Conservation (phyloP, 2,113 vertebrate genomes). For the Plestiodon gilberti region DNA sequence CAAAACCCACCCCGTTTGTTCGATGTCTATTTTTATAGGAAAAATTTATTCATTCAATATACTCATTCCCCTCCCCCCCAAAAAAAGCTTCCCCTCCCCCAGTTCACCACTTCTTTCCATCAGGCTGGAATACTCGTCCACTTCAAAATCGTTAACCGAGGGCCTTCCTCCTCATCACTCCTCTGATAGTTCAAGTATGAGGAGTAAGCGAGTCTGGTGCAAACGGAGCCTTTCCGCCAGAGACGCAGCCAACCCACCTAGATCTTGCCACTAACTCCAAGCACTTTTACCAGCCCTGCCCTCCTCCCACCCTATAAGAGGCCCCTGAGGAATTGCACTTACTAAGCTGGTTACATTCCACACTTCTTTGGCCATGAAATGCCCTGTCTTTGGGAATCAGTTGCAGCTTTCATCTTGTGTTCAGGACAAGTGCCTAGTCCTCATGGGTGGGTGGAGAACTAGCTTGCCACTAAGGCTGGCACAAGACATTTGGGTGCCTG, state of each 20-base stretch:
- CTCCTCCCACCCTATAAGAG: slow-evolving; percentile 36
- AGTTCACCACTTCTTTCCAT: slow-evolving; percentile 58
- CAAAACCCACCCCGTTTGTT: not conserved
- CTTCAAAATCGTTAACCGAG: not conserved
- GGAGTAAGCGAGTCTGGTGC: not conserved
- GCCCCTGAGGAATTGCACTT: not conserved
- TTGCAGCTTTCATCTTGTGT: not conserved
- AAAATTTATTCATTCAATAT: slow-evolving; percentile 27
- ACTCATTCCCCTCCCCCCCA: not conserved
- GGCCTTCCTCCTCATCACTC: no score
- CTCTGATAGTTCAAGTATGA: not conserved
- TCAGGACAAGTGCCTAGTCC: not conserved
- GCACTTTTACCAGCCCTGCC: not conserved
- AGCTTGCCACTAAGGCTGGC: not conserved
- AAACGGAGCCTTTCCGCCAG: not conserved
- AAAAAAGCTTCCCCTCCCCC: not conserved
- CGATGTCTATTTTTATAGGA: slow-evolving; percentile 41
- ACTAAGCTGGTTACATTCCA: not conserved
- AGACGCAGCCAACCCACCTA: no score
- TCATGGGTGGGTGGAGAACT: not conserved
- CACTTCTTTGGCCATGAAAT: not conserved
- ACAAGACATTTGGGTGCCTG: not conserved
- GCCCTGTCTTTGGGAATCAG: not conserved
- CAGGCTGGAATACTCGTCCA: not conserved
- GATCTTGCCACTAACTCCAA: not conserved